Conservation (phyloP, 1,140 invertebrate genomes). For the Vanessa tameamea region DNA sequence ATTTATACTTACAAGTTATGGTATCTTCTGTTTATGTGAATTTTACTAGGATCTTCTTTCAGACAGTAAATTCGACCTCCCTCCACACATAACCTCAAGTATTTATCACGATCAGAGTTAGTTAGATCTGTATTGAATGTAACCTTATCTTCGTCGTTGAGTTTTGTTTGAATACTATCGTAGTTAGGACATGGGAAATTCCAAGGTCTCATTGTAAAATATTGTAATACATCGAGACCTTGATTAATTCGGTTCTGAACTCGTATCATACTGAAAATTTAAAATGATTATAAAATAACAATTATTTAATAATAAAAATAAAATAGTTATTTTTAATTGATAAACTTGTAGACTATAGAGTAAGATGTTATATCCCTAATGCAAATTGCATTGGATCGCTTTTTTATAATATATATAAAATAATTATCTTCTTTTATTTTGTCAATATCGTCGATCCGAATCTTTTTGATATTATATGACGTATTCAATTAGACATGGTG, state of each 20-base stretch:
- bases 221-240: conserved; percentile 83
- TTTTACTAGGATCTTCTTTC: conserved; percentile 62
- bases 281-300: too few species aligned
- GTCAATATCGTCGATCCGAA: too few species aligned
- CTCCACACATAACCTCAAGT: conserved; percentile 56
- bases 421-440: too few species aligned
- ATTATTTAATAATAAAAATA: too few species aligned
- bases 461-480: too few species aligned
- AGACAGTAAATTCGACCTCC: conserved; percentile 66
- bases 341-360: too few species aligned
- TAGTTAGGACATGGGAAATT: conserved; percentile 80
- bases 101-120: conserved; percentile 62
- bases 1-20: conserved; percentile 65
- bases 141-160: conserved; percentile 82
- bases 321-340: too few species aligned
- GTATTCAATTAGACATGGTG: too few species aligned
- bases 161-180: conserved; percentile 78
- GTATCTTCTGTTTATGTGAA: conserved; percentile 53
- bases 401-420: too few species aligned
- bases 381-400: too few species aligned
- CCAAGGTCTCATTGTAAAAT: conserved; percentile 88
- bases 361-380: too few species aligned
- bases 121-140: conserved; percentile 82
- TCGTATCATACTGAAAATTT: conserved; percentile 77
- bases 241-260: conserved; percentile 79